Evolutionary conservation across 2,797 vertebrate species (phyloP).

Genomic region (Balearica regulorum): DNA sequence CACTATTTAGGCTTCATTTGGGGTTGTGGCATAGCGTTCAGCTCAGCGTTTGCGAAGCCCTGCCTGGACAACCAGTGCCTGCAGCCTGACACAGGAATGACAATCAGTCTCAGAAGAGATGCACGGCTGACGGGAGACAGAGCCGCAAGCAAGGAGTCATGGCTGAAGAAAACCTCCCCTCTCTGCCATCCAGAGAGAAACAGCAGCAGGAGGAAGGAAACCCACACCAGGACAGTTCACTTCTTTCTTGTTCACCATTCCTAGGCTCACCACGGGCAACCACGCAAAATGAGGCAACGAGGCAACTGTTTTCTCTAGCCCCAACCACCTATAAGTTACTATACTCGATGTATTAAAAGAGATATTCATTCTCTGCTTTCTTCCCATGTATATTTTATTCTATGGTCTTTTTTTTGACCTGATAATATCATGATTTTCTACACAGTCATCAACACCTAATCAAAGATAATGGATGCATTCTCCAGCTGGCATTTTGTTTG

Average conservation of each 20-base stretch:
- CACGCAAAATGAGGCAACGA: background rate
- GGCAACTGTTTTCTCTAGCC: background rate
- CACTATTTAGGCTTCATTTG: background rate
- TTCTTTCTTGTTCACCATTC: background rate
- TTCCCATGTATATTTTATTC: background rate
- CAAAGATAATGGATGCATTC: background rate
- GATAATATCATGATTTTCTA: background rate
- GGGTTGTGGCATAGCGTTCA: background rate
- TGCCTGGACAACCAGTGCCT: background rate
- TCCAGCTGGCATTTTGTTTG: background rate
- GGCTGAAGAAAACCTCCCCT: background rate
- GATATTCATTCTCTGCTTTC: background rate
- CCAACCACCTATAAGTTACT: background rate
- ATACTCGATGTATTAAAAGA: background rate
- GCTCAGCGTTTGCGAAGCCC: background rate
- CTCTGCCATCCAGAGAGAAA: background rate
- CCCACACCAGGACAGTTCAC: background rate
- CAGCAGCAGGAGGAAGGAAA: background rate
- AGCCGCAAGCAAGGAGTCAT: rapidly evolving
- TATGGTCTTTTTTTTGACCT: background rate
- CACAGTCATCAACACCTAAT: background rate
- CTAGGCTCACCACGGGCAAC: rapidly evolving
- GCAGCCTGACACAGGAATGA: background rate
- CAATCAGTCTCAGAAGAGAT: background rate
- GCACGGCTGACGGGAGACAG: rapidly evolving